Evolutionary conservation across 2,113 vertebrate genomes (phyloP), one percentile per base, ranked within the genome.

Genomic region (Tetrax tetrax): DNA sequence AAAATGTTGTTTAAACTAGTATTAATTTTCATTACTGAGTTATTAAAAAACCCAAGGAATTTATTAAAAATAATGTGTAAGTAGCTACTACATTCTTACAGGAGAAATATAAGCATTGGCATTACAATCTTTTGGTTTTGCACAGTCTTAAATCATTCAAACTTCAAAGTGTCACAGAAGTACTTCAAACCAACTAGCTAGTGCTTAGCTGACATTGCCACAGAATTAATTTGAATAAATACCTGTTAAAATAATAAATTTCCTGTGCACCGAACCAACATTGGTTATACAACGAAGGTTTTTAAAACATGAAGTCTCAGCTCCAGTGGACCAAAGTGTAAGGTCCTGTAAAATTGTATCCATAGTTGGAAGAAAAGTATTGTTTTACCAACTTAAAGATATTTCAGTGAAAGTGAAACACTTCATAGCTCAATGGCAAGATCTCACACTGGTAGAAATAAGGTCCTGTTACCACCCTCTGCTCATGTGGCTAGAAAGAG

Each of bases 201-300:
- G 10, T 65, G 61, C 78, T 85, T 28, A 60, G 45, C 14, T 57
- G 35, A 63, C 74, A 60, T 78, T 35, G 54, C 38, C 53, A 61
- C 68, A 54, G 20, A 74, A 51, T 66, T 92, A 3, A 65, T 56
- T 78, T 54, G n/a, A 89, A 74, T 28, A 80, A 84, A 18, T 74
- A 22, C 33, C 51, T 60, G 16, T 35, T 56, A 41, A 81, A 89
- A 31, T 20, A 6, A 47, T 70, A 37, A 7, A 50, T 33, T 74
- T 70, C 54, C 31, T 63, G 31, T 28, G 37, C 60, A 25, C 60
- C 72, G 69, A 90, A 54, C 12, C 1, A 1, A 27, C 33, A 31
- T 0, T 6, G 13, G 17, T 41, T 66, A 7, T 21, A 3, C 22
- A 53, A 41, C 0, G 0, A 48, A 64, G 38, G 35, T 83, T 45